Percentiles rank a stretch among this genome's conserved stretches.
Conservation (phyloP, 2,888 invertebrate species). For the Thera britannica region DNA sequence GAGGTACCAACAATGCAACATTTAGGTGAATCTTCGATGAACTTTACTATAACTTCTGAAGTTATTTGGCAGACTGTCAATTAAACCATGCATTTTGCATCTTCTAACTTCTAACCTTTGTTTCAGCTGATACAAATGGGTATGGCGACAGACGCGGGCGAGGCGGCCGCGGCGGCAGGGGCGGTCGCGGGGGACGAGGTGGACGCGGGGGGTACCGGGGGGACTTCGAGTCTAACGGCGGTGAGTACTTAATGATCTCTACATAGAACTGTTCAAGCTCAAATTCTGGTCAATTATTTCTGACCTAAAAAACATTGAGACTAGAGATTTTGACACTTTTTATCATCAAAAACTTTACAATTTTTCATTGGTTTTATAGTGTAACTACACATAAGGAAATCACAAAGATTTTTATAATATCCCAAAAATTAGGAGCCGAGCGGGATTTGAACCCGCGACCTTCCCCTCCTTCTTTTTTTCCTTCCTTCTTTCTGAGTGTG, state of each 20-base stretch:
- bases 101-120: background rate
- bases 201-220: slow-evolving; percentile 60
- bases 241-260: slow-evolving; percentile 28
- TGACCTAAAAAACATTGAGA: no score
- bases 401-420: no score
- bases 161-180: slow-evolving; percentile 65
- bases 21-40: background rate
- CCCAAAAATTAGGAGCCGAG: no score
- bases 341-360: no score
- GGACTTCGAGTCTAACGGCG: slow-evolving; percentile 61
- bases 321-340: no score
- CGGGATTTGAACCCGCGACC: no score
- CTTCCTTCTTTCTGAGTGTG: no score
- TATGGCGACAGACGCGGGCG: slow-evolving; percentile 69
- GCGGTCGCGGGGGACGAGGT: slow-evolving; percentile 63
- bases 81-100: background rate
- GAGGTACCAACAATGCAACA: background rate
- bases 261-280: background rate
- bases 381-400: no score
- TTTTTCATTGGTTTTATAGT: no score
- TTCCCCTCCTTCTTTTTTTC: no score
- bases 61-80: background rate
- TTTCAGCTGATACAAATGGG: slow-evolving; percentile 59
- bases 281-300: no score
- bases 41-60: background rate